Evolutionary conservation across 2,797 vertebrate genomes (phyloP), one percentile per base, ranked within the genome.

Genomic region (Oophaga sylvatica): DNA sequence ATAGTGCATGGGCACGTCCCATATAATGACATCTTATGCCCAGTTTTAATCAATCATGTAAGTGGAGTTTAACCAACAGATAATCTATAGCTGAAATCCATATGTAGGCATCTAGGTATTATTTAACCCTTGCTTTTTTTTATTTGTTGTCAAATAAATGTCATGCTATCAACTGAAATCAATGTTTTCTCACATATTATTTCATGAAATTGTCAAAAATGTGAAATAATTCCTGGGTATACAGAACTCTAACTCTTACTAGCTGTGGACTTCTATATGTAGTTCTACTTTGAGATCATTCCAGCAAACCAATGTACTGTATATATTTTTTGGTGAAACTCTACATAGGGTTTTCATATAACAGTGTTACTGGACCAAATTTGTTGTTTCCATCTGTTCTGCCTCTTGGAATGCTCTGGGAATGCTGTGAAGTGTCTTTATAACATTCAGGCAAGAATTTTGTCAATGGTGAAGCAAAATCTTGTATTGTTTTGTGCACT

Each of bases 401-500:
- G 94, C 94, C 95, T 94, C 93, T 94, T 95, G 95, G 93, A 95
- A 95, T 93, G 94, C 95, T 96, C 95, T 94, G 94, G 93, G 94
- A 95, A 95, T 93, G 93, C 94, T 95, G 93, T 94, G 94, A 94
- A 91, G 92, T 95, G 94, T 95, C 94, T 96, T 93, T 94, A 95
- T 94, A 95, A 92, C 95, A 96, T 95, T 95, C 96, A 97, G 96
- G 95, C 96, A 95, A 95, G 93, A 95, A 94, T 95, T 96, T 95
- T 95, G 95, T 97, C 96, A 94, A 94, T 96, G 93, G 96, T 96
- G 57, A 83, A 83, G 57, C n/a, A 56, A 68, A 82, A 93, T 90
- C 83, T 92, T 95, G 94, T 95, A 92, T 97, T 96, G 95, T 97
- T 95, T 96, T 93, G 96, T 97, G 96, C 97, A 97, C 96, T 97